phyloP scores from a whole-genome alignment of 2,113 vertebrate species.

The Pseudonaja textilis region DNA sequence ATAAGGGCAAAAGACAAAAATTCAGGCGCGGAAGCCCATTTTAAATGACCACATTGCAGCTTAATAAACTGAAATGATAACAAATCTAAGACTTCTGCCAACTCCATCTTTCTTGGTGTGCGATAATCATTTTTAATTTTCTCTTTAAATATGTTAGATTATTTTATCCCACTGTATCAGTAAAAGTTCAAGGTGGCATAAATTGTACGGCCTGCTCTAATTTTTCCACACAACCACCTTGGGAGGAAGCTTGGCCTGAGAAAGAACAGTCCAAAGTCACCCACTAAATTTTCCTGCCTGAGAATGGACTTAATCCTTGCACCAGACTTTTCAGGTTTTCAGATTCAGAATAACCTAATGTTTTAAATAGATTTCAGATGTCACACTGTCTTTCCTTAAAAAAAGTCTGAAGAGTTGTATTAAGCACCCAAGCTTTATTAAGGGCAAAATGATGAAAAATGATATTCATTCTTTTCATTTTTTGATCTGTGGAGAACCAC shows the following conservation, averaged over 20 bases:
- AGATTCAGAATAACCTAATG: neutral
- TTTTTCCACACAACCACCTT: neutral
- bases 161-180: neutral
- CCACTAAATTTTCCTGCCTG: neutral
- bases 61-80: neutral
- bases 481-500: neutral
- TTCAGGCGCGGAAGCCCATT: neutral
- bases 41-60: neutral
- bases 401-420: conserved; percentile 1
- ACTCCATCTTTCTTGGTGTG: neutral
- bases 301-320: neutral
- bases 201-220: neutral
- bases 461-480: neutral
- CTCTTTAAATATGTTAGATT: neutral
- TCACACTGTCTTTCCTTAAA: neutral
- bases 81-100: neutral
- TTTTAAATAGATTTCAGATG: neutral
- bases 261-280: neutral
- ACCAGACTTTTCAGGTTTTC: neutral
- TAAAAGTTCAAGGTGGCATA: neutral
- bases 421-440: neutral
- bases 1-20: neutral
- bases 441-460: neutral
- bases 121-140: neutral
- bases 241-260: neutral